These are phyloP conservation scores for Drosophila eugracilis DNA, from an alignment of 1,140 invertebrate genomes.

Conservation along the genomic window DNA sequence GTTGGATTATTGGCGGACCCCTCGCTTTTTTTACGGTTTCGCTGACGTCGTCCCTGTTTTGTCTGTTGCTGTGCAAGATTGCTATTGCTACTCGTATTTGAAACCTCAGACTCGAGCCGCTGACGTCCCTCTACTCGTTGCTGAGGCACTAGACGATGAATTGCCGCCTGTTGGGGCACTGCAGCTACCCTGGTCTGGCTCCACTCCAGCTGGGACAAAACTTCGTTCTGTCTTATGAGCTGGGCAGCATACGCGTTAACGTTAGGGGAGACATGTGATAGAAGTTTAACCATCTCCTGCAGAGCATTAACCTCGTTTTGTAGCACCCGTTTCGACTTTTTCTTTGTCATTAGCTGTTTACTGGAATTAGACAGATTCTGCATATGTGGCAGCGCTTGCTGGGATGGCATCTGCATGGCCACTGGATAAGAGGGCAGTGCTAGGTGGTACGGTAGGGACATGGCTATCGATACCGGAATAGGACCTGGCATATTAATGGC, in stretches of 20 bases:
- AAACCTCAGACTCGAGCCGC: constrained; percentile 58
- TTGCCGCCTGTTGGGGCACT: constrained; percentile 34
- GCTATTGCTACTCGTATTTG: constrained; percentile 52
- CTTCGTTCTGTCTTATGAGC: constrained; percentile 49
- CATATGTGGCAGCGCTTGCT: background rate
- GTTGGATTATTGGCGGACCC: constrained; percentile 21
- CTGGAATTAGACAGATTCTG: background rate
- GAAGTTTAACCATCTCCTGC: constrained; percentile 45
- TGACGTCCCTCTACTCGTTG: constrained; percentile 11
- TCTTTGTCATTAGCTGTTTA: constrained; percentile 5
- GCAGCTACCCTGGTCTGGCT: background rate
- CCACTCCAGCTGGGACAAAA: constrained; percentile 61
- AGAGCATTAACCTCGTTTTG: constrained; percentile 54
- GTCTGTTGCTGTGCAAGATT: constrained; percentile 9
- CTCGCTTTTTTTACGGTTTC: constrained; percentile 46
- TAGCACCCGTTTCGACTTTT: constrained; percentile 42
- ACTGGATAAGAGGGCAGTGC: constrained; percentile 19
- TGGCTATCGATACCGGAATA: constrained; percentile 14
- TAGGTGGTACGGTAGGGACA: constrained; percentile 8
- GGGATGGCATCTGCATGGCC: constrained; percentile 22
- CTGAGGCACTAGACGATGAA: background rate
- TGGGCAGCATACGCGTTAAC: constrained; percentile 44
- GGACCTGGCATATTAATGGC: background rate
- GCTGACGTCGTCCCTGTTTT: constrained; percentile 36
- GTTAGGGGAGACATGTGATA: constrained; percentile 49